A percentile compares a stretch with the other conserved stretches of the same genome.
Evolutionary conservation across 2,113 vertebrate genomes (phyloP).

Genomic region (Phycodurus eques): DNA sequence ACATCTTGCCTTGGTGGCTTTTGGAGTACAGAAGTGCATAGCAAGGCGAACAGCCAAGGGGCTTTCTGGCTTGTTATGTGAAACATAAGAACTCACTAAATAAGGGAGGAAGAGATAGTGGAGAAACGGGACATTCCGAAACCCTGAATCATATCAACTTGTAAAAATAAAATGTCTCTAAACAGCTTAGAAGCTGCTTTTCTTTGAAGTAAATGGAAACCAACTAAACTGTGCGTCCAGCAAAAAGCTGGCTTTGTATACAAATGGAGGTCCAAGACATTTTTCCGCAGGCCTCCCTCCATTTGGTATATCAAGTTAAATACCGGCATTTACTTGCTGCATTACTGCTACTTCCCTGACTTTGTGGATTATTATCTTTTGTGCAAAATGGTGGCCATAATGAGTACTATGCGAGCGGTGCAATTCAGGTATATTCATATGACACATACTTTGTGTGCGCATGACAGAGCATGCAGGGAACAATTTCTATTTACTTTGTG

Average conservation of each 20-base stretch:
- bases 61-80: neutral
- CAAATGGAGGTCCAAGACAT: neutral
- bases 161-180: neutral
- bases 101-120: neutral
- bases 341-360: neutral
- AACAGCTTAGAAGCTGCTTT: neutral
- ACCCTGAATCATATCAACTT: neutral
- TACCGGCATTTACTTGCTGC: neutral
- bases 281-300: neutral
- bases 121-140: neutral
- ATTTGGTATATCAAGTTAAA: neutral
- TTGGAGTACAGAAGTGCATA: neutral
- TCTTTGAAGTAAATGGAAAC: neutral
- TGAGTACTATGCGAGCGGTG: too few relatives aligned
- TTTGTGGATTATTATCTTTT: neutral
- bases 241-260: neutral
- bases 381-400: neutral
- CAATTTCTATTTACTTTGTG: too few relatives aligned
- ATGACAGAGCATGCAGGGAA: too few relatives aligned
- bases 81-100: neutral
- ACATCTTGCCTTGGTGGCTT: constrained; percentile 1
- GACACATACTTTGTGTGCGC: neutral
- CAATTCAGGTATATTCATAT: neutral
- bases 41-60: neutral
- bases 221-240: neutral